Percentiles rank a stretch among this genome's conserved stretches.
phyloP scores from a whole-genome alignment of 2,888 invertebrate genomes.

The Xestia c-nigrum region DNA sequence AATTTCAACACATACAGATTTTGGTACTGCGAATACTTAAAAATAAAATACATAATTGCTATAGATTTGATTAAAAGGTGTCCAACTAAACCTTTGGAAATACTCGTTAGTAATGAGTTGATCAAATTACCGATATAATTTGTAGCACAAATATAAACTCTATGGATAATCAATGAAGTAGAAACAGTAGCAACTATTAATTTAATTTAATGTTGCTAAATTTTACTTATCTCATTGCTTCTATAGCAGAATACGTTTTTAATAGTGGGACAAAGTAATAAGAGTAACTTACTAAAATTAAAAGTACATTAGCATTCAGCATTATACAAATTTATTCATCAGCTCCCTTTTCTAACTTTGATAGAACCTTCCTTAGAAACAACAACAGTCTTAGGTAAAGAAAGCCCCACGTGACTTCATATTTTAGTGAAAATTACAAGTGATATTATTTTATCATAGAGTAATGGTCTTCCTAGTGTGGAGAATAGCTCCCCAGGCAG shows the following conservation, averaged over 20 bases:
- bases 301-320: background rate
- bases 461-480: slow-evolving; percentile 54
- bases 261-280: background rate
- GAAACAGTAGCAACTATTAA: too few species aligned
- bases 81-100: too few species aligned
- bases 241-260: background rate
- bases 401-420: slow-evolving; percentile 8
- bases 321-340: background rate
- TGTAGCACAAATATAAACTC: background rate
- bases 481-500: slow-evolving; percentile 70
- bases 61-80: background rate
- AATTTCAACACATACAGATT: slow-evolving; percentile 9
- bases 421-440: slow-evolving; percentile 37
- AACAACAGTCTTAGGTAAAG: background rate
- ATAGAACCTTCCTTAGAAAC: background rate
- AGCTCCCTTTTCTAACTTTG: background rate
- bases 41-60: background rate
- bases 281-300: background rate
- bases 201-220: too few species aligned
- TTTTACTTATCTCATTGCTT: background rate
- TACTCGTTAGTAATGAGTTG: background rate
- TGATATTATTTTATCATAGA: slow-evolving; percentile 59
- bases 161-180: background rate
- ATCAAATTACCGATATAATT: background rate
- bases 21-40: background rate